Conservation (phyloP, 2,888 invertebrate species). For the Noctua comes region DNA sequence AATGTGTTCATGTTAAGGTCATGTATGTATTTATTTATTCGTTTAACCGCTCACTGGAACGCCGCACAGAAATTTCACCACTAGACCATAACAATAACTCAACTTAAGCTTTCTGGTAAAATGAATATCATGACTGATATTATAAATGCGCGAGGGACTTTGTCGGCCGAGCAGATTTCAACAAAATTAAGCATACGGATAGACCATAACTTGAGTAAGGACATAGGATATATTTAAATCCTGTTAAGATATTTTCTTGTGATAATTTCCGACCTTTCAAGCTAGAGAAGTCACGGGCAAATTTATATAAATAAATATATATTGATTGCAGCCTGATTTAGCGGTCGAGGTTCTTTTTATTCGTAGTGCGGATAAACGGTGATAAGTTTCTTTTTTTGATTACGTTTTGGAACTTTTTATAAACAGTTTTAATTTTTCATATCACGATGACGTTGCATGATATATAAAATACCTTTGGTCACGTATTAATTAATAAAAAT, state of each 20-base stretch:
- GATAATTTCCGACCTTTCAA: neutral
- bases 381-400: neutral
- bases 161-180: neutral
- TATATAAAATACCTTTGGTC: neutral
- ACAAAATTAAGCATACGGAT: neutral
- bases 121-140: neutral
- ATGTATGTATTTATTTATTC: neutral
- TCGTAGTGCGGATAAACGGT: neutral
- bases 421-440: neutral
- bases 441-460: slow-evolving; percentile 7
- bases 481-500: slow-evolving; percentile 3
- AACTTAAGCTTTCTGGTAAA: neutral
- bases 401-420: neutral
- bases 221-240: neutral
- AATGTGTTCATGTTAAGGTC: slow-evolving; percentile 7
- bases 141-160: neutral
- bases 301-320: neutral
- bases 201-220: neutral
- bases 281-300: neutral
- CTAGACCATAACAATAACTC: neutral
- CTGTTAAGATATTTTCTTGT: neutral
- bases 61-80: neutral
- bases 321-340: neutral
- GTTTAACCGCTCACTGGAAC: neutral
- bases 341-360: neutral